Conservation (phyloP, 1,140 invertebrate species). For the Dryas iulia region DNA sequence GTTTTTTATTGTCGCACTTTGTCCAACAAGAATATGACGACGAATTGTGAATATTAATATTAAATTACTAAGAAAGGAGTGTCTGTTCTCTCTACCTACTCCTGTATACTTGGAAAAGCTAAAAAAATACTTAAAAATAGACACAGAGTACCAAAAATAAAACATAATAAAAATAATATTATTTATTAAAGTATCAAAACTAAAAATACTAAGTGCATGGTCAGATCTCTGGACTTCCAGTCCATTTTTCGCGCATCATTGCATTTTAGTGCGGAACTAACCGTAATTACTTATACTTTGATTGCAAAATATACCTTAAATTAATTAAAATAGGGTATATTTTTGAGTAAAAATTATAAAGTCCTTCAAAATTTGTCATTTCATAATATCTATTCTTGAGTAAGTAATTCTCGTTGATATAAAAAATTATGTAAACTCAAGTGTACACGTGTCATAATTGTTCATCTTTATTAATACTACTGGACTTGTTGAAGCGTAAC, state of each 20-base stretch:
- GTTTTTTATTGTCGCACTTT: too few species aligned
- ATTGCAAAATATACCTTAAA: neutral
- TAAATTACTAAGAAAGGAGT: too few species aligned
- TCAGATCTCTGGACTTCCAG: conserved; percentile 55
- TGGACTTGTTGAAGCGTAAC: too few species aligned
- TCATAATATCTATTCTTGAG: neutral
- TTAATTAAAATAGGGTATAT: neutral
- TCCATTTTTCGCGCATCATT: conserved; percentile 55
- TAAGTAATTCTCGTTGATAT: too few species aligned
- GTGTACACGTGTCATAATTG: neutral
- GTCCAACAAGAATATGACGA: too few species aligned
- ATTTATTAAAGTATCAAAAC: conserved; percentile 47
- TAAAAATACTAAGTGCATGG: conserved; percentile 18
- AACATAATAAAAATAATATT: conserved; percentile 1
- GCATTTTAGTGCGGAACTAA: conserved; percentile 37
- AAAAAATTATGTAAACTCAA: neutral
- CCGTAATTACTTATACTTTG: neutral
- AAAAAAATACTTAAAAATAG: too few species aligned
- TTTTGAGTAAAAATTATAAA: neutral
- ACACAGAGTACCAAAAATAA: too few species aligned
- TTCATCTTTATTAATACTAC: neutral
- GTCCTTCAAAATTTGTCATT: neutral
- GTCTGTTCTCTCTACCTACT: too few species aligned
- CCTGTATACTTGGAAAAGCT: too few species aligned
- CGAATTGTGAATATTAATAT: too few species aligned